Evolutionary conservation across 2,888 invertebrate genomes (phyloP), one percentile per base, ranked within the genome.

Genomic region (Scaptomyza cyrtandrae): DNA sequence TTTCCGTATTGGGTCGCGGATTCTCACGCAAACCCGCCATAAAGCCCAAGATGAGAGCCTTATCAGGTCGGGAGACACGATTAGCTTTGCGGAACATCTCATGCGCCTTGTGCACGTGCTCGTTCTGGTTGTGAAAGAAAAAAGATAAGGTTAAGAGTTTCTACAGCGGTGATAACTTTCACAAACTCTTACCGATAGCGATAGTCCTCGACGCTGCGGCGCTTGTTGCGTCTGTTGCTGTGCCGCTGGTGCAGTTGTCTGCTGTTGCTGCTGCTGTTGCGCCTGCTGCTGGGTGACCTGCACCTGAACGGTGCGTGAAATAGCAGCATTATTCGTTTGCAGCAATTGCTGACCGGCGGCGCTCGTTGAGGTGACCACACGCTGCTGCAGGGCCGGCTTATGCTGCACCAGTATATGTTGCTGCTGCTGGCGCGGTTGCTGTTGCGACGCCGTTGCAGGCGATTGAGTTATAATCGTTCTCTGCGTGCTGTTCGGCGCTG

Each of bases 21-120:
- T 99, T 99, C 90, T 98, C 97, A 92, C 98, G 95, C 9, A 98
- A 97, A n/a, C 99, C 99, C 54, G 98, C 98, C 98, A 99, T 99
- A 90, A 99, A 99, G 76, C 98, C 98, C 35, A 99, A 94, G 90
- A 99, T 99, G 55, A 99, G 95, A 58, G 98, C 98, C 91, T 99
- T 99, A 91, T 99, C 99, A 0, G 98, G 98, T 78, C 98, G 93
- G 3, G 98, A 98, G 56, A 99, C 98, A 90, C 97, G 96, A 92
- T 99, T 99, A 41, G 99, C 98, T 71, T 96, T 97, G 59, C 96
- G 94, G 94, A 99, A 99, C 97, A 99, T 98, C 90, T 99, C 98
- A 91, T 98, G 98, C 0, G 98, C 99, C 91, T 98, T 98, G 91
- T 97, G 93, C 95, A 98, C 98, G 94, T 98, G 98, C 92, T 98